phyloP scores from a whole-genome alignment of 2,113 vertebrate species.

The Colaptes auratus region DNA sequence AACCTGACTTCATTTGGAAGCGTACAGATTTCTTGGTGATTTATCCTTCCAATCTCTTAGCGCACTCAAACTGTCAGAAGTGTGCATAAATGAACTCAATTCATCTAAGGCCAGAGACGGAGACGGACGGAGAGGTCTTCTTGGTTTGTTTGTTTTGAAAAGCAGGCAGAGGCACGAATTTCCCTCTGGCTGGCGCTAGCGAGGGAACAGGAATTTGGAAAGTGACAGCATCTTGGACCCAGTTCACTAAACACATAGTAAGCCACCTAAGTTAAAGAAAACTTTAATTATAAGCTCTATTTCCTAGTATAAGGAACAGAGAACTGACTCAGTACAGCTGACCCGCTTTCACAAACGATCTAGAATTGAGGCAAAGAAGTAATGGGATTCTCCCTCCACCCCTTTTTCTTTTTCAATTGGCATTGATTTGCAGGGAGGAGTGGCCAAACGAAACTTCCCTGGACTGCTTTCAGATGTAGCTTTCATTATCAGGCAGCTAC shows the following conservation, averaged over 20 bases:
- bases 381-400: background rate
- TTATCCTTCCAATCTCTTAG: background rate
- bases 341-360: background rate
- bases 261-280: background rate
- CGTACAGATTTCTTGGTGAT: background rate
- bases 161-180: background rate
- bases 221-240: background rate
- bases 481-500: background rate
- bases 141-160: background rate
- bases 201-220: background rate
- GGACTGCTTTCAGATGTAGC: background rate
- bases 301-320: background rate
- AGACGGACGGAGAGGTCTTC: background rate
- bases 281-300: background rate
- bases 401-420: background rate
- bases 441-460: background rate
- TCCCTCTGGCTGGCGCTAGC: background rate
- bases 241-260: background rate
- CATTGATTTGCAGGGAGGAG: background rate
- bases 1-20: background rate
- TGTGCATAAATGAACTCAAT: background rate
- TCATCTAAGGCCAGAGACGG: background rate
- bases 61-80: background rate
- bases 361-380: background rate
- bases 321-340: background rate